A percentile compares a stretch with the other conserved stretches of the same genome.
phyloP scores from a whole-genome alignment of 2,113 vertebrate genomes.

The human region GRCh38 chr18:45686501-45687000 shows the following conservation, averaged over 20 bases:
- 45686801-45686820: background rate
- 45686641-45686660: background rate
- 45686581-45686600: background rate
- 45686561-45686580: background rate
- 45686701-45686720: background rate
- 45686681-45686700: background rate
- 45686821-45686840: background rate
- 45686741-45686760: background rate
- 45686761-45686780: background rate
- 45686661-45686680: background rate
- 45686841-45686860: background rate
- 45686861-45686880: background rate
- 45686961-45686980: conserved; percentile 2
- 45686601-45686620: background rate
- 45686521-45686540: background rate
- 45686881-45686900: background rate
- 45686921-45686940: background rate
- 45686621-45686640: background rate
- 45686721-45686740: background rate
- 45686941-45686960: background rate
- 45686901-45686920: background rate
- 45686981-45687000: conserved; percentile 56
- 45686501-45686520: background rate
- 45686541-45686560: background rate
- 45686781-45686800: background rate